Base-by-base conservation (phyloP, 2,113 vertebrate genomes). In the Epinephelus fuscoguttatus region DNA sequence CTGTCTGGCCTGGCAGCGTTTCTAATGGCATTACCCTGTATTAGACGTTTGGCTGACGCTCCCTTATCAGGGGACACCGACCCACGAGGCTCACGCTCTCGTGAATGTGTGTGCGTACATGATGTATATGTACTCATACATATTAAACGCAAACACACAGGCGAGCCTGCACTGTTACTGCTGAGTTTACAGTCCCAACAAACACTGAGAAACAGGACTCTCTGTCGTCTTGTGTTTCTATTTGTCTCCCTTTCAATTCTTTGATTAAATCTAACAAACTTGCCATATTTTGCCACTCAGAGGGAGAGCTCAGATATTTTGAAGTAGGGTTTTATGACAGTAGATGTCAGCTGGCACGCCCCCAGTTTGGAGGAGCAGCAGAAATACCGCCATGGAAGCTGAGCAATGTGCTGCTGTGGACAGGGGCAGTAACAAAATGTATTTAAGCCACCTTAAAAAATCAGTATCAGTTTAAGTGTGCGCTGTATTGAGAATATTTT, bases 21-120 rank as follows among this genome's bases (percentile, higher is more conserved):
- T 81, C 88, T 92, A 75, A 93, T 85, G 86, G 78, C 89, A 94
- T 94, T 94, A 93, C 59, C 89, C 71, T 47, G 64, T 89, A 94
- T 94, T 89, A 93, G 89, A 89, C 56, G 17, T 88, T 92, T 94
- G 94, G 93, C 93, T 84, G 64, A 68, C 33, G 49, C 68, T 77
- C 17, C 53, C 40, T 80, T 42, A 76, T 88, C 84, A 60, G 56
- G 81, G 72, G 84, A 92, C 76, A 33, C 47, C 10, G 8, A 45
- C 82, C 84, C 74, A 40, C 7, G 11, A 78, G 69, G 59, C n/a
- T 69, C 53, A 78, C 55, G 59, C n/a, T 69, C 53, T 80, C 50
- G 52, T 63, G 67, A 37, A 61, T 61, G 60, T 72, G 70, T 63
- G 53, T 47, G 79, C 2, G 9, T 75, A 27, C n/a, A n/a, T 59